A percentile compares a stretch with the other conserved stretches of the same genome.
phyloP scores from a whole-genome alignment of 2,113 vertebrate genomes.

The Alosa alosa region DNA sequence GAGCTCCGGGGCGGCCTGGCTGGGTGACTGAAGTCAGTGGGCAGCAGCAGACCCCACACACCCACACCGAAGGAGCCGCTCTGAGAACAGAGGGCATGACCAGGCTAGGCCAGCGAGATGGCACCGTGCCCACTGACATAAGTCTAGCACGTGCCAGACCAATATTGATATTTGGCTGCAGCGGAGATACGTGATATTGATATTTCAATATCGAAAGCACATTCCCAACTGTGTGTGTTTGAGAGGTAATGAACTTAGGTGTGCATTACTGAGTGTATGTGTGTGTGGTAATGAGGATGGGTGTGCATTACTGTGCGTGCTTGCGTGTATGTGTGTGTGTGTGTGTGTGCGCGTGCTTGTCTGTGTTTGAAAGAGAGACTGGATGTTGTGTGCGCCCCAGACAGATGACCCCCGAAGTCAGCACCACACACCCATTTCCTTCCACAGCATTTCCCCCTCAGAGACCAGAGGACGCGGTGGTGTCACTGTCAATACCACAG shows the following conservation, averaged over 20 bases:
- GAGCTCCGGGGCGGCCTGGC: neutral
- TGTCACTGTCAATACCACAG: neutral
- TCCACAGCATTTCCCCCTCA: neutral
- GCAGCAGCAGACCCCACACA: too few relatives aligned
- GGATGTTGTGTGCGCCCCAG: neutral
- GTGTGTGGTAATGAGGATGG: too few relatives aligned
- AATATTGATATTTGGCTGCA: too few relatives aligned
- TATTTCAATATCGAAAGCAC: too few relatives aligned
- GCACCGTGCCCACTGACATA: neutral
- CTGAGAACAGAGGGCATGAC: too few relatives aligned
- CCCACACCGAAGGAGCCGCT: too few relatives aligned
- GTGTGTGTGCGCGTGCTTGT: neutral
- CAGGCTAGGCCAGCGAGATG: neutral
- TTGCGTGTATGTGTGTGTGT: neutral
- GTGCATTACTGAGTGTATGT: too few relatives aligned
- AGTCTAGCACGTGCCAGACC: neutral
- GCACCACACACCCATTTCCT: conserved; percentile 14
- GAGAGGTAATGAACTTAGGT: too few relatives aligned
- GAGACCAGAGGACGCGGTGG: neutral
- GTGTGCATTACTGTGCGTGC: neutral
- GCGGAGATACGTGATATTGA: too few relatives aligned
- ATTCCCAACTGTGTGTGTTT: too few relatives aligned
- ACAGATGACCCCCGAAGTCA: neutral
- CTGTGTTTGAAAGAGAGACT: neutral
- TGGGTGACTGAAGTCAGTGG: too few relatives aligned